Conservation (phyloP, 2,888 invertebrate species). For the Pristionchus fissidentatus region DNA sequence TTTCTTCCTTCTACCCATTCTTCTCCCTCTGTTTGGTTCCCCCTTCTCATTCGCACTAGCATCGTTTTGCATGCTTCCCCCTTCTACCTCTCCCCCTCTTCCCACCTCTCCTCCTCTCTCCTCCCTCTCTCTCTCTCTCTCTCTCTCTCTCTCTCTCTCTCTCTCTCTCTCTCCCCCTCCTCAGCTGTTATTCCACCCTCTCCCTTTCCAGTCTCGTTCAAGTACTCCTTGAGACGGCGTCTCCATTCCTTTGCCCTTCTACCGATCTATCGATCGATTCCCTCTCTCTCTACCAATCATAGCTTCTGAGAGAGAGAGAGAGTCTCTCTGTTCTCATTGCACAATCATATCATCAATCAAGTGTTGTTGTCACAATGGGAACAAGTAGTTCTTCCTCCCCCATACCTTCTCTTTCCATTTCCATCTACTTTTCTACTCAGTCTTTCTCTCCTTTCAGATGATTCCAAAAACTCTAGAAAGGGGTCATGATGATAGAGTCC, state of each 20-base stretch:
- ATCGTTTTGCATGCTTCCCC: conserved; percentile 36
- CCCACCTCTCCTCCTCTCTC: conserved; percentile 10
- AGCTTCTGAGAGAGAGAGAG: no score
- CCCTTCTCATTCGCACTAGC: conserved; percentile 37
- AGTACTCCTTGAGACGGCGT: not conserved
- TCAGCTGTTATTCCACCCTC: not conserved
- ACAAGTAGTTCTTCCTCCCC: not conserved
- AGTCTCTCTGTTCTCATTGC: not conserved
- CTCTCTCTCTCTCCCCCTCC: not conserved
- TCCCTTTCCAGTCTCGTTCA: conserved; percentile 34
- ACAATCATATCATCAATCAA: not conserved
- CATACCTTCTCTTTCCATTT: not conserved
- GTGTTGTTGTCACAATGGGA: not conserved
- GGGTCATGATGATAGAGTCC: no score
- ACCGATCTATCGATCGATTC: not conserved
- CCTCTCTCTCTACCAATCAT: not conserved
- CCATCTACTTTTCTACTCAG: not conserved
- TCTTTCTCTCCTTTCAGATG: no score
- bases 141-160: conserved; percentile 30
- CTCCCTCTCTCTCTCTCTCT: not conserved
- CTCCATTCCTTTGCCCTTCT: not conserved
- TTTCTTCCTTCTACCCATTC: conserved; percentile 44
- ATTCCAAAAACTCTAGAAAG: no score
- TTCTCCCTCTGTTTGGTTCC: conserved; percentile 47
- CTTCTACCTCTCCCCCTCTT: conserved; percentile 8